Conservation (phyloP, 2,113 vertebrate genomes). For the Tenrec ecaudatus region DNA sequence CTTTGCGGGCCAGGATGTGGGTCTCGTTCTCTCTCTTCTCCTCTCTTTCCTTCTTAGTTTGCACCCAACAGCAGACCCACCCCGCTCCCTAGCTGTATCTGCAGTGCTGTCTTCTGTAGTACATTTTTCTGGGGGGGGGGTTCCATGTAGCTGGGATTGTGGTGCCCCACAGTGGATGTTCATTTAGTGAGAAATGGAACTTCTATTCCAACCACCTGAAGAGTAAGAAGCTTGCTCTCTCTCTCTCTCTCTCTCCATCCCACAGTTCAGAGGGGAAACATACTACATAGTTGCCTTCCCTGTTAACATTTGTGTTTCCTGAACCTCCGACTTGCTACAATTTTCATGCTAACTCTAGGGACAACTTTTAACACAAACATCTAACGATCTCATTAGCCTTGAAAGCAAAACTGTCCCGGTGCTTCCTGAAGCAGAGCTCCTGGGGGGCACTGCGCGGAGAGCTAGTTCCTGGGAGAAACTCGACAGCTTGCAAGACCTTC, state of each 20-base stretch:
- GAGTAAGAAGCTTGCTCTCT: not conserved
- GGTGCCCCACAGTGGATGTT: not conserved
- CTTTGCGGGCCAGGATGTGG: too few species aligned
- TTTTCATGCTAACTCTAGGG: constrained; percentile 6
- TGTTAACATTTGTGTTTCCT: constrained; percentile 32
- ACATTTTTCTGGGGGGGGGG: too few species aligned
- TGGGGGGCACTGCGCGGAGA: not conserved
- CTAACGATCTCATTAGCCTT: not conserved
- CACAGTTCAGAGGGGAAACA: not conserved
- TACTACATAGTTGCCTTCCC: not conserved
- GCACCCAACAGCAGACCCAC: too few species aligned
- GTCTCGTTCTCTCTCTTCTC: not conserved
- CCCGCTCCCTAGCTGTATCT: too few species aligned
- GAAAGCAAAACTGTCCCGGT: not conserved
- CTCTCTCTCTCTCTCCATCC: not conserved
- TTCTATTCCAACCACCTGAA: not conserved
- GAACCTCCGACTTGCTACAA: not conserved
- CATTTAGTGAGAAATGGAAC: not conserved
- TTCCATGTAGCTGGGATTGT: too few species aligned
- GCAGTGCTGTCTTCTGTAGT: too few species aligned
- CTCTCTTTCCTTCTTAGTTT: not conserved
- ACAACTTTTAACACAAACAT: not conserved
- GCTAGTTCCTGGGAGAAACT: not conserved
- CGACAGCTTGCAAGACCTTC: constrained; percentile 19
- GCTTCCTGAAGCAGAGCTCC: not conserved